These are phyloP conservation scores for Urosaurus nigricauda DNA, from an alignment of 2,797 vertebrate species.

Conservation along the genomic window DNA sequence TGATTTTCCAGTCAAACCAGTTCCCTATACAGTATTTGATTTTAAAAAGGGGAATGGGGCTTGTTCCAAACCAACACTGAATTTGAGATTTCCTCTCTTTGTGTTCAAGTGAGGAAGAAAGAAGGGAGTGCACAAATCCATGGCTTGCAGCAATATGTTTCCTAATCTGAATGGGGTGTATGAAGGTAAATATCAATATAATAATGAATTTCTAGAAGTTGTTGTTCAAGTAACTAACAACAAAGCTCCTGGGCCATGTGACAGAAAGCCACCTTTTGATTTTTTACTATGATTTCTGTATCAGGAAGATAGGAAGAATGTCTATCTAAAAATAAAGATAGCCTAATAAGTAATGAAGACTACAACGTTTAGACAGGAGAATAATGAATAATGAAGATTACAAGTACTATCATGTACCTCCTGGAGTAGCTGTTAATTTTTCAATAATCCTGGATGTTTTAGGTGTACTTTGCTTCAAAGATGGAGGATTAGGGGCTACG, in stretches of 20 bases:
- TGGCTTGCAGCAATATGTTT: not conserved
- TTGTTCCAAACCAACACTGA: too few relatives aligned
- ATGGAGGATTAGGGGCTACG: constrained; percentile 62
- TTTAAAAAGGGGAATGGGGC: too few relatives aligned
- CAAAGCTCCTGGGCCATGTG: not conserved
- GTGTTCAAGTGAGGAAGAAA: not conserved
- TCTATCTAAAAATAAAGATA: constrained; percentile 26
- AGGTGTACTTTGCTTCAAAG: constrained; percentile 75
- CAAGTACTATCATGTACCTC: constrained; percentile 60
- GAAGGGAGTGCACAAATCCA: not conserved
- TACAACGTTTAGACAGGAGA: not conserved
- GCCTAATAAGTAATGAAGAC: accelerated
- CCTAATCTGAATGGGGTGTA: not conserved
- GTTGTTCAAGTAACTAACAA: not conserved
- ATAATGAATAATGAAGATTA: accelerated
- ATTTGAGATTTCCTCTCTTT: not conserved
- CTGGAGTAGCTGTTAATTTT: constrained; percentile 78
- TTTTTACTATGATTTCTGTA: not conserved
- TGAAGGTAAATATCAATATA: not conserved
- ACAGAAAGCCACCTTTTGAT: not conserved
- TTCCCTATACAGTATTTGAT: not conserved
- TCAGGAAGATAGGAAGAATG: constrained; percentile 20
- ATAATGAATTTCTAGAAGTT: not conserved
- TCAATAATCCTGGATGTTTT: constrained; percentile 79
- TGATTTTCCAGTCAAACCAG: not conserved